These are phyloP conservation scores for Enteromius fasciolatus DNA, from an alignment of 2,797 vertebrate species.

Conservation along the genomic window DNA sequence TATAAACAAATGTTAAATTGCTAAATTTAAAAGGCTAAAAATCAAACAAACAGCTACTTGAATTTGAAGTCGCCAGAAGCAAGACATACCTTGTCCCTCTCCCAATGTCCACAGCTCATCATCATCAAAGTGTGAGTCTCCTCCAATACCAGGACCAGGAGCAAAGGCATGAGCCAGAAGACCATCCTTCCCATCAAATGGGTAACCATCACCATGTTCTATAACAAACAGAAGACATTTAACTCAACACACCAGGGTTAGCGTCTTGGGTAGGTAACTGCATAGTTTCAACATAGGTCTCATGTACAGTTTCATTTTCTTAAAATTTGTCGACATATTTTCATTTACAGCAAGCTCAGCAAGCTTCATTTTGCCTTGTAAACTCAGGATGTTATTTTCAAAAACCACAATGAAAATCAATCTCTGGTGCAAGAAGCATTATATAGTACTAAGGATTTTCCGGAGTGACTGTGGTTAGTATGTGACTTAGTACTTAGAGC, in stretches of 20 bases:
- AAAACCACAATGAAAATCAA: slow-evolving; percentile 7
- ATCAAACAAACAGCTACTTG: neutral
- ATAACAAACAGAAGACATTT: slow-evolving; percentile 56
- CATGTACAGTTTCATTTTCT: neutral
- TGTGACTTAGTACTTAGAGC: neutral
- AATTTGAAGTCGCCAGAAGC: neutral
- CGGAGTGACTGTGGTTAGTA: neutral
- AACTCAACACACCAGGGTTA: neutral
- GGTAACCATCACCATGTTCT: slow-evolving; percentile 98
- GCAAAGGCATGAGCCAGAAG: slow-evolving; percentile 97
- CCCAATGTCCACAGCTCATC: slow-evolving; percentile 98
- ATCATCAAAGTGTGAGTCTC: slow-evolving; percentile 98
- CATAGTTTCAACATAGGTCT: neutral
- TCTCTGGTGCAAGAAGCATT: neutral
- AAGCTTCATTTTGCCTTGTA: neutral
- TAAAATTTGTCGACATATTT: neutral
- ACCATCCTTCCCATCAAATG: slow-evolving; percentile 97
- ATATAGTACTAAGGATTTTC: slow-evolving; percentile 5
- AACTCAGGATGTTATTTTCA: neutral
- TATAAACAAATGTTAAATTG: neutral
- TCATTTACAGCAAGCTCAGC: neutral
- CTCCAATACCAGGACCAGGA: slow-evolving; percentile 92
- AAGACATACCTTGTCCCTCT: slow-evolving; percentile 89
- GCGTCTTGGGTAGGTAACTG: neutral
- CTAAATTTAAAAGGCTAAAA: neutral